phyloP scores from a whole-genome alignment of 1,140 invertebrate genomes.

The Spodoptera litura region DNA sequence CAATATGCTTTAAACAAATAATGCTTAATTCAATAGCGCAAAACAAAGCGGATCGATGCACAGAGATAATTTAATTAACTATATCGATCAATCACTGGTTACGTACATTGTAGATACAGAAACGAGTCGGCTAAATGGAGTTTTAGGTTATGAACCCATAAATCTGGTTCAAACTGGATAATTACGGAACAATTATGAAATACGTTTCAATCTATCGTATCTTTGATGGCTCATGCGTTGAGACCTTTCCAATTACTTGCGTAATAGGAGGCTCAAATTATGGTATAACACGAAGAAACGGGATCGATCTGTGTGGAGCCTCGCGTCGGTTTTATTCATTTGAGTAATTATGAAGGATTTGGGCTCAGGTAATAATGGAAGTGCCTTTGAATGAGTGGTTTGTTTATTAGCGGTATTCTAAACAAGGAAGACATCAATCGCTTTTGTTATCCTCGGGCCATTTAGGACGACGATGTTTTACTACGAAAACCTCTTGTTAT shows the following conservation, averaged over 20 bases:
- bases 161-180: slow-evolving; percentile 59
- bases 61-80: slow-evolving; percentile 39
- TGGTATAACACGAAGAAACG: slow-evolving; percentile 50
- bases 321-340: slow-evolving; percentile 55
- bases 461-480: slow-evolving; percentile 16
- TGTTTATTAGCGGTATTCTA: slow-evolving; percentile 43
- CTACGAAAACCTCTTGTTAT: neutral
- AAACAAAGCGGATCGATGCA: slow-evolving; percentile 17
- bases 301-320: slow-evolving; percentile 47
- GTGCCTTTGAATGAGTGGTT: slow-evolving; percentile 50
- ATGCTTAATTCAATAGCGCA: neutral
- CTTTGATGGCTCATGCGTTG: slow-evolving; percentile 45
- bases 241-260: slow-evolving; percentile 58
- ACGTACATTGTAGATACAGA: slow-evolving; percentile 12
- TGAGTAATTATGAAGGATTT: slow-evolving; percentile 62
- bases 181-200: slow-evolving; percentile 60
- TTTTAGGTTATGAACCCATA: slow-evolving; percentile 57
- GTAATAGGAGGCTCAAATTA: slow-evolving; percentile 53
- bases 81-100: slow-evolving; percentile 40
- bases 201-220: slow-evolving; percentile 50
- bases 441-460: slow-evolving; percentile 29
- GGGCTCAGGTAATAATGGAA: slow-evolving; percentile 60
- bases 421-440: slow-evolving; percentile 40
- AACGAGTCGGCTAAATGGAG: slow-evolving; percentile 42
- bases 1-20: slow-evolving; percentile 11